A percentile compares a stretch with the other conserved stretches of the same genome.
These are phyloP conservation scores for Drosophila affinis DNA, from an alignment of 2,888 invertebrate genomes.

Conservation along the genomic window DNA sequence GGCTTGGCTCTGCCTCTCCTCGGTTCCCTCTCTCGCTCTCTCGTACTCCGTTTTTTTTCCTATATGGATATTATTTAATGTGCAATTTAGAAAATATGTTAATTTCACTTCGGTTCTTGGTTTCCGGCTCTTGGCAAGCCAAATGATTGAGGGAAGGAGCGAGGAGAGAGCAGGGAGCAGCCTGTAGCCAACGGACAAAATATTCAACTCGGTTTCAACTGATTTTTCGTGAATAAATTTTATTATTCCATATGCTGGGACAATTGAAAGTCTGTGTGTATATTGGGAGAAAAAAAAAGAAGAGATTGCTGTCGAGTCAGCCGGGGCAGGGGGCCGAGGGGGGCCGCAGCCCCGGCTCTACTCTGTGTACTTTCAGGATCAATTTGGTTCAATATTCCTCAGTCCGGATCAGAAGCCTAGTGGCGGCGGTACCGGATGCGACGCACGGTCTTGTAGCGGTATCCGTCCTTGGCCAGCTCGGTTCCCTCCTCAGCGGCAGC, in stretches of 20 bases:
- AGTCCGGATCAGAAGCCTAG: slow-evolving; percentile 56
- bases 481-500: slow-evolving; percentile 70
- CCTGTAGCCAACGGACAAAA: not conserved
- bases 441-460: slow-evolving; percentile 82
- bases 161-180: too few species aligned
- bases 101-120: slow-evolving; percentile 51
- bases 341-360: not conserved
- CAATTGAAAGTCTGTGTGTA: slow-evolving; percentile 18
- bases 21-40: slow-evolving; percentile 9
- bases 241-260: slow-evolving; percentile 70
- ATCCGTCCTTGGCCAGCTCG: slow-evolving; percentile 80
- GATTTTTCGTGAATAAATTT: slow-evolving; percentile 66
- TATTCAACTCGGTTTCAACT: slow-evolving; percentile 3
- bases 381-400: slow-evolving; percentile 75
- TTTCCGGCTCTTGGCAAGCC: slow-evolving; percentile 22
- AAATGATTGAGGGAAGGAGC: slow-evolving; percentile 1
- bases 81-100: slow-evolving; percentile 66
- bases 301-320: not conserved
- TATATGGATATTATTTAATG: slow-evolving; percentile 56
- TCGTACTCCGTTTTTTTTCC: slow-evolving; percentile 6
- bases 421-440: slow-evolving; percentile 80
- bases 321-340: not conserved
- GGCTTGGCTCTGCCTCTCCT: slow-evolving; percentile 39
- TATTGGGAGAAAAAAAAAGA: slow-evolving; percentile 18
- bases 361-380: slow-evolving; percentile 72